Base-by-base conservation (phyloP, 2,888 invertebrate species). In the Phortica magna region DNA sequence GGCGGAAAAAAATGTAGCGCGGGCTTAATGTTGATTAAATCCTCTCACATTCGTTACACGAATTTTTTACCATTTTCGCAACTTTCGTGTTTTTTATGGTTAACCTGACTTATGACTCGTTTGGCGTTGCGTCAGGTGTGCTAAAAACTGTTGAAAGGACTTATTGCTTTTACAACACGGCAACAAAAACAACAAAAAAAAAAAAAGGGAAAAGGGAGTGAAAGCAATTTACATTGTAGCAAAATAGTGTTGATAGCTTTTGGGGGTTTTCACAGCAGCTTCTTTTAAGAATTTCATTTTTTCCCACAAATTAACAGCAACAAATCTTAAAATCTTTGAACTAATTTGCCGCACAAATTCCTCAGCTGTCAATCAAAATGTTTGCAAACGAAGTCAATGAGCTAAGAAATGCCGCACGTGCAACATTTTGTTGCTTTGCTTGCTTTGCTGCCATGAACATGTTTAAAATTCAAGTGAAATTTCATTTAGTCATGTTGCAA, bases 21-120 rank as follows among this genome's bases (percentile, higher is more conserved):
- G 22, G 53, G 53, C 81, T 87, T 88, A 86, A 86, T 88, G 85
- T 88, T 86, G 85, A 86, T 86, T 88, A 89, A 86, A 86, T 89
- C 88, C 79, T 80, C 67, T 79, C 79, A 82, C 82, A 85, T 83
- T 88, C 70, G 77, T 74, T 78, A 77, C 76, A 67, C 41, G 12
- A 73, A 76, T 74, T 79, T 39, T 39, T 67, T 78, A 22, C 67
- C n/a, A n/a, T 39, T 39, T 67, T 78, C 42, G 73, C n/a, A n/a
- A n/a, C 65, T 76, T 73, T 76, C 39, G n/a, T 73, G 76, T 76
- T 81, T 78, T 81, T 67, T 74, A 74, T 74, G 71, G 61, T 70
- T 79, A 75, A 80, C 79, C 81, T 80, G 82, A 77, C 81, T 71
- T 81, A 79, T 77, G 72, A 57, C 77, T 65, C 48, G 75, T 72